A percentile compares a stretch with the other conserved stretches of the same genome.
phyloP scores from a whole-genome alignment of 2,797 vertebrate species.

The Hemibagrus guttatus region DNA sequence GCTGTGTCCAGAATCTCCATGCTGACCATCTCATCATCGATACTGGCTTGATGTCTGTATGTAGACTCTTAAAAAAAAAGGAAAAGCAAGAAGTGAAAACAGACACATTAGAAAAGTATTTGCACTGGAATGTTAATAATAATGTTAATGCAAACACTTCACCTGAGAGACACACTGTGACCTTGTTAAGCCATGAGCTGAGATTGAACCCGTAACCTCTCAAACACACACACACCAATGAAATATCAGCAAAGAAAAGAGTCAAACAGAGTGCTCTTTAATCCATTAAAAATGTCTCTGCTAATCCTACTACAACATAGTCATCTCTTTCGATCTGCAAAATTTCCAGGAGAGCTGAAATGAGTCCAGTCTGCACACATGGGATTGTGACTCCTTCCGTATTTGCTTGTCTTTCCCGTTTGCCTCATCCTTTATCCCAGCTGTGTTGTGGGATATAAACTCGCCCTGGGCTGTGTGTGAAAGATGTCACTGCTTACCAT shows the following conservation, averaged over 20 bases:
- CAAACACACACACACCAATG: background rate
- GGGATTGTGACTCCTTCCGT: background rate
- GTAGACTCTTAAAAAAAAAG: constrained; percentile 84
- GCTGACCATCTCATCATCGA: constrained; percentile 92
- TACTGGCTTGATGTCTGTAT: constrained; percentile 93
- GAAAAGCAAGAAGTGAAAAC: constrained; percentile 2
- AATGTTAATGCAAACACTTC: background rate
- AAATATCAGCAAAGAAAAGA: background rate
- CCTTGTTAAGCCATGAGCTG: background rate
- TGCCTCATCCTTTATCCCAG: constrained; percentile 49
- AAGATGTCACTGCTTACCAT: constrained; percentile 57
- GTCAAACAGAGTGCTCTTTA: background rate
- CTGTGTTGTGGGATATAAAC: constrained; percentile 52
- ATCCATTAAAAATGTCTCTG: constrained; percentile 6
- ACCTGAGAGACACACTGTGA: background rate
- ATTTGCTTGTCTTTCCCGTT: constrained; percentile 11
- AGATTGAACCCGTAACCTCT: background rate
- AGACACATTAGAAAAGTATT: background rate
- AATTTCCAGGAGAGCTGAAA: constrained; percentile 33
- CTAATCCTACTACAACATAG: constrained; percentile 26
- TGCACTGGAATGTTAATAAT: background rate
- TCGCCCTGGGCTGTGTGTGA: constrained; percentile 42
- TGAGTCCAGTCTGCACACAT: constrained; percentile 15
- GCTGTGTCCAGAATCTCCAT: constrained; percentile 99
- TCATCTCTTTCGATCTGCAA: constrained; percentile 9